Percentiles rank a stretch among this genome's conserved stretches.
Conservation (phyloP, 2,113 vertebrate species). For the Sebastes schlegelii region DNA sequence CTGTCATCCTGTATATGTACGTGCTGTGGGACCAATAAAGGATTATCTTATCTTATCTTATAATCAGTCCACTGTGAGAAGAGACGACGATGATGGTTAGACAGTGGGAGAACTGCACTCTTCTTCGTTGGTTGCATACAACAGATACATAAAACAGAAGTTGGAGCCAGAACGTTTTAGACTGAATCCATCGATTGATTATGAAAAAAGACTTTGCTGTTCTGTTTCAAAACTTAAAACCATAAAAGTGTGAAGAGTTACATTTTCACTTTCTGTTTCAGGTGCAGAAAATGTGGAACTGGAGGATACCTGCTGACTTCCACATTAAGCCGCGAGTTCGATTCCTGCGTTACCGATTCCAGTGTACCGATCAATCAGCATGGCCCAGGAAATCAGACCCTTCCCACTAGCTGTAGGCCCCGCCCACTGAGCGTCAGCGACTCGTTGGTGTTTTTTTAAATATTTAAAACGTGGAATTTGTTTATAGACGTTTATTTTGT, state of each 20-base stretch:
- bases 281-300: conserved; percentile 89
- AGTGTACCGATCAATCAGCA: conserved; percentile 80
- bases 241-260: background rate
- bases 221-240: background rate
- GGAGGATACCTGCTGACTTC: conserved; percentile 89
- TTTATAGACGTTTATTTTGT: conserved; percentile 63
- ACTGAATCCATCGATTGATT: too few species aligned
- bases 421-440: conserved; percentile 2
- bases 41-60: too few species aligned
- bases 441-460: conserved; percentile 47
- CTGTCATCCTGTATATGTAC: too few species aligned
- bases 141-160: too few species aligned
- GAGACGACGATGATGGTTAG: too few species aligned
- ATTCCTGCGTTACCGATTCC: conserved; percentile 83
- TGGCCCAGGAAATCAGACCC: conserved; percentile 69
- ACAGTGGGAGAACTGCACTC: too few species aligned
- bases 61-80: too few species aligned
- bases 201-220: too few species aligned
- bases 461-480: conserved; percentile 78
- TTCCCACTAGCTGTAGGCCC: conserved; percentile 68
- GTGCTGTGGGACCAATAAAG: too few species aligned
- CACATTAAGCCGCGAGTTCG: conserved; percentile 82
- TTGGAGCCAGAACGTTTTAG: too few species aligned
- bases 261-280: conserved; percentile 21
- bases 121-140: too few species aligned